Conservation (phyloP, 2,797 vertebrate species). For the Danio kyathit region DNA sequence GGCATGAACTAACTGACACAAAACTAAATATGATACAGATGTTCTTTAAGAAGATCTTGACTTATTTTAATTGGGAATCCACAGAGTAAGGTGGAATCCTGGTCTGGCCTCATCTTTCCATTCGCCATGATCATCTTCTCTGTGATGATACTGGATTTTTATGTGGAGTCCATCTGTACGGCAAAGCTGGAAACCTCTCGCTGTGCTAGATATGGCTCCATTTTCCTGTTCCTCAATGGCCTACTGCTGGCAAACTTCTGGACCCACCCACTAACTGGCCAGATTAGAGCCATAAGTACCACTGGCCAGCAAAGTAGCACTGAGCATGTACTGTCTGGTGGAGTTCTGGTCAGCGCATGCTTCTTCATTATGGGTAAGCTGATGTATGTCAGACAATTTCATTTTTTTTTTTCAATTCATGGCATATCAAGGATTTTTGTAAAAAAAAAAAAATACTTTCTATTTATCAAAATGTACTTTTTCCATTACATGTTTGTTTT, state of each 20-base stretch:
- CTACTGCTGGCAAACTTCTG: slow-evolving; percentile 95
- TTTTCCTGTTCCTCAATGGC: slow-evolving; percentile 85
- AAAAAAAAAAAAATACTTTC: too few relatives aligned
- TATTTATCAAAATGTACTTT: too few relatives aligned
- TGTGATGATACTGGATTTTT: slow-evolving; percentile 95
- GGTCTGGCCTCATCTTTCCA: slow-evolving; percentile 91
- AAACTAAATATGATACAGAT: not conserved
- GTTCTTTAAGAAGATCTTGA: not conserved
- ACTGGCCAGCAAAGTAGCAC: slow-evolving; percentile 84
- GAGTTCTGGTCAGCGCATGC: slow-evolving; percentile 92
- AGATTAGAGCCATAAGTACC: slow-evolving; percentile 88
- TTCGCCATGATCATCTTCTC: slow-evolving; percentile 91
- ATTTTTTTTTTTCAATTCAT: too few relatives aligned
- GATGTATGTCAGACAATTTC: not conserved
- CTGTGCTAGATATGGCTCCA: slow-evolving; percentile 88
- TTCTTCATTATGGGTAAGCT: slow-evolving; percentile 94
- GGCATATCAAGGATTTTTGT: too few relatives aligned
- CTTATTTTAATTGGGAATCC: not conserved
- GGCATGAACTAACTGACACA: not conserved
- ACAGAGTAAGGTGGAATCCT: slow-evolving; percentile 96
- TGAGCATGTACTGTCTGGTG: slow-evolving; percentile 96
- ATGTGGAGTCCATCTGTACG: slow-evolving; percentile 91
- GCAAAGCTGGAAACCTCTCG: slow-evolving; percentile 90
- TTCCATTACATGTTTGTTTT: too few relatives aligned
- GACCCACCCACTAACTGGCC: slow-evolving; percentile 94